phyloP scores from a whole-genome alignment of 2,888 invertebrate species.

The Heliconius aoede region DNA sequence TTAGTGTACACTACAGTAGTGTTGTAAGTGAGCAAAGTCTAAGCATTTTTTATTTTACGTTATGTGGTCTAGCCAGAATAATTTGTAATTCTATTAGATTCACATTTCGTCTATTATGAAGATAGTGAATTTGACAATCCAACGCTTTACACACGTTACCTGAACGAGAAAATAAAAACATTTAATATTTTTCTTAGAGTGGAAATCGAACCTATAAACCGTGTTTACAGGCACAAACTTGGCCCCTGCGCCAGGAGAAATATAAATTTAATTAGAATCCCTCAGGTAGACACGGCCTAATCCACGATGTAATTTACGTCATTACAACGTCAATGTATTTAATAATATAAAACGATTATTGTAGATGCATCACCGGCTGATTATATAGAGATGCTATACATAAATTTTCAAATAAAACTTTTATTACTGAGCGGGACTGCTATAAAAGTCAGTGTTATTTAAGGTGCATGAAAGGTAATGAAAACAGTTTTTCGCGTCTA shows the following conservation, averaged over 20 bases:
- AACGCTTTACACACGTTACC: too few species aligned
- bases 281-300: neutral
- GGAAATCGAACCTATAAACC: too few species aligned
- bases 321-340: neutral
- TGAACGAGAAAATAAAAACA: too few species aligned
- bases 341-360: constrained; percentile 15
- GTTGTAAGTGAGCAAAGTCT: neutral
- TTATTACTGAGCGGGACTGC: constrained; percentile 23
- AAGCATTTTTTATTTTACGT: neutral
- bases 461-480: neutral
- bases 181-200: too few species aligned
- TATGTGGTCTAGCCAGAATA: neutral
- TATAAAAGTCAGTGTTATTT: constrained; percentile 23
- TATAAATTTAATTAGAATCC: neutral
- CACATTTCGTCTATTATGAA: too few species aligned
- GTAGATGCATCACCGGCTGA: constrained; percentile 4
- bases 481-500: constrained; percentile 2
- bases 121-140: too few species aligned
- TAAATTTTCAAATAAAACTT: constrained; percentile 16
- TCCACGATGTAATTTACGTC: neutral
- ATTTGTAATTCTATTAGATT: neutral
- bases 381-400: constrained; percentile 2
- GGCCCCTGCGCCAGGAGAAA: neutral
- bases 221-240: too few species aligned
- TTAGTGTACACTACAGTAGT: neutral